Conservation (phyloP, 2,888 invertebrate genomes). For the Petrolisthes cinctipes region DNA sequence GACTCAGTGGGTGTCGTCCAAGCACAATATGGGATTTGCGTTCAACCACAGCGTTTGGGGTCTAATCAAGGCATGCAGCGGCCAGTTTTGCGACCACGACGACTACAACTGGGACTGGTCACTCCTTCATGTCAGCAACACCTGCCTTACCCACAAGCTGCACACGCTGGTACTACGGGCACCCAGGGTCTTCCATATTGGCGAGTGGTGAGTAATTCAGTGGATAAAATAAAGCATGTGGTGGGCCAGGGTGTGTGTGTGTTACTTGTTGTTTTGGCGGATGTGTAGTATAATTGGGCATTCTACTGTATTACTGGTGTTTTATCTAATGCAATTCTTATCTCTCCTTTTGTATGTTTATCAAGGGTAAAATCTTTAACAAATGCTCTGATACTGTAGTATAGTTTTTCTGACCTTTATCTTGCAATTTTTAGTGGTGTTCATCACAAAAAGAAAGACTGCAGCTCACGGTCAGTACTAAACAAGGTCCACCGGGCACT, state of each 20-base stretch:
- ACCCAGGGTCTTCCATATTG: constrained; percentile 97
- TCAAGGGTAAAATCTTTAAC: no score
- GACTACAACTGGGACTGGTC: constrained; percentile 99
- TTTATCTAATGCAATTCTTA: no score
- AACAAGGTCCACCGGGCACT: constrained; percentile 69
- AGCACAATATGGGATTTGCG: constrained; percentile 99
- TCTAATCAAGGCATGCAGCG: constrained; percentile 75
- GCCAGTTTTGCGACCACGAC: constrained; percentile 92
- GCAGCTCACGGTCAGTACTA: constrained; percentile 81
- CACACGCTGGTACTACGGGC: constrained; percentile 91
- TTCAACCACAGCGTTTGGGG: constrained; percentile 91
- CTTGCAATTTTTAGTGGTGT: constrained; percentile 80
- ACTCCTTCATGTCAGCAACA: constrained; percentile 84
- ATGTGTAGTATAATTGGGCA: not conserved
- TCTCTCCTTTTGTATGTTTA: no score
- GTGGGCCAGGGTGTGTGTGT: not conserved
- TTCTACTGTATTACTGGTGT: not conserved
- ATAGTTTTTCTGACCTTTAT: no score
- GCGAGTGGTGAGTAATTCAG: constrained; percentile 87
- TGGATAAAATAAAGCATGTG: not conserved
- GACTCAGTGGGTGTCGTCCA: constrained; percentile 94
- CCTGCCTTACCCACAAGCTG: constrained; percentile 71
- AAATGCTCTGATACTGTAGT: no score
- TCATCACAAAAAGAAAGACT: constrained; percentile 93
- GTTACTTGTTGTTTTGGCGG: not conserved